A percentile compares a stretch with the other conserved stretches of the same genome.
These are phyloP conservation scores for Anoplolepis gracilipes DNA, from an alignment of 1,140 invertebrate genomes.

Conservation along the genomic window DNA sequence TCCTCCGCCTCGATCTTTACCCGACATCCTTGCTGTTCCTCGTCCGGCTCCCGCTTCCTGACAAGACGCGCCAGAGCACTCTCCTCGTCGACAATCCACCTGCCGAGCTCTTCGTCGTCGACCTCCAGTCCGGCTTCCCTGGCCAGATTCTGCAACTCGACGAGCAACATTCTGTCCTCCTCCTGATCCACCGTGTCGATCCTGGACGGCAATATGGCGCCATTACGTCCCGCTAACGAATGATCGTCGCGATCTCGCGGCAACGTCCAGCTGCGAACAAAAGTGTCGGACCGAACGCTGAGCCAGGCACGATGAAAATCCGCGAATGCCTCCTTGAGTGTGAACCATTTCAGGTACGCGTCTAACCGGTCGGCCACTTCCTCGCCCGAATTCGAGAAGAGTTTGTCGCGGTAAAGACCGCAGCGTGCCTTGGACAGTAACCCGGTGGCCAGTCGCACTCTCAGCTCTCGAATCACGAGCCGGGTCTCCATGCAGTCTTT, in stretches of 20 bases:
- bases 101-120: conserved; percentile 80
- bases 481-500: conserved; percentile 79
- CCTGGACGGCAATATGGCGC: conserved; percentile 56
- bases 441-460: conserved; percentile 82
- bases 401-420: conserved; percentile 48
- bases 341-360: conserved; percentile 81
- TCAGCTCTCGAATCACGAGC: conserved; percentile 82
- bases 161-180: conserved; percentile 78
- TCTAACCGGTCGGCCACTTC: conserved; percentile 66
- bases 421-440: conserved; percentile 78
- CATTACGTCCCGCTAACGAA: conserved; percentile 3
- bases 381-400: conserved; percentile 12
- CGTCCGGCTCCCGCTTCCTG: conserved; percentile 73
- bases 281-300: conserved; percentile 83
- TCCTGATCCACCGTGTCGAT: conserved; percentile 67
- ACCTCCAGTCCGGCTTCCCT: conserved; percentile 83
- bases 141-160: conserved; percentile 81
- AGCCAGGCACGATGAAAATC: conserved; percentile 86
- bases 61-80: conserved; percentile 72
- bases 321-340: conserved; percentile 86
- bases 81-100: conserved; percentile 82
- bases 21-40: conserved; percentile 62
- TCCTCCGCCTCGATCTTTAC: conserved; percentile 76
- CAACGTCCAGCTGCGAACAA: conserved; percentile 81
- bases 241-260: conserved; percentile 71